Base-by-base conservation (phyloP, 2,888 invertebrate genomes). In the Phyllotreta striolata region DNA sequence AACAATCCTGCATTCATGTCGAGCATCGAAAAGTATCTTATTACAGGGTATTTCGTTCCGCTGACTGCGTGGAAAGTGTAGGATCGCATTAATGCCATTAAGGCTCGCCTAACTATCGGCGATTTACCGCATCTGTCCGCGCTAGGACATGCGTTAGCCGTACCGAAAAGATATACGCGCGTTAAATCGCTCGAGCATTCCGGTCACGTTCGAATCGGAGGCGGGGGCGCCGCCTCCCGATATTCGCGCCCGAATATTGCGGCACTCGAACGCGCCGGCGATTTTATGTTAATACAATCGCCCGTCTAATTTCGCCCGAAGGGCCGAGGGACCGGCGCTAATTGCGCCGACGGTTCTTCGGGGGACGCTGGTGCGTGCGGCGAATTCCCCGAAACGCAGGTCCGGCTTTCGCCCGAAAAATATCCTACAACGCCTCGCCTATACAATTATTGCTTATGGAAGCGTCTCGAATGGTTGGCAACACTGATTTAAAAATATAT, bases 211-310 rank as follows among this genome's bases (percentile, higher is more conserved):
- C 55, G 58, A 57, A 58, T 62, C 13, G 54, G 62, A 38, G 57
- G 56, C 54, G 38, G 56, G 43, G 24, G 24, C 24, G 39, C 65
- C 66, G 64, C 66, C 63, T 54, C 55, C 67, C 67, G 63, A 67
- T 24, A 24, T 72, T 72, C 68, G 63, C 70, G 66, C 69, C 24
- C 70, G 66, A 70, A 72, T 67, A 67, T 68, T 66, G 66, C 69
- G 60, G 62, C 54, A 66, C 66, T 64, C 62, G 58, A 67, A 66
- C 63, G 66, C 67, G 51, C 38, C 52, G 52, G 38, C 52, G 69
- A 72, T 73, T 73, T 73, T 71, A 71, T 73, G 72, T 73, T 75
- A 75, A 75, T 74, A 72, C 67, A 73, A 72, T 75, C 72, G 70
- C 64, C 66, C 71, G 66, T 71, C 67, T 63, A 61, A 64, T 66